Conservation (phyloP, 2,113 vertebrate genomes). For the Burhinus bistriatus region DNA sequence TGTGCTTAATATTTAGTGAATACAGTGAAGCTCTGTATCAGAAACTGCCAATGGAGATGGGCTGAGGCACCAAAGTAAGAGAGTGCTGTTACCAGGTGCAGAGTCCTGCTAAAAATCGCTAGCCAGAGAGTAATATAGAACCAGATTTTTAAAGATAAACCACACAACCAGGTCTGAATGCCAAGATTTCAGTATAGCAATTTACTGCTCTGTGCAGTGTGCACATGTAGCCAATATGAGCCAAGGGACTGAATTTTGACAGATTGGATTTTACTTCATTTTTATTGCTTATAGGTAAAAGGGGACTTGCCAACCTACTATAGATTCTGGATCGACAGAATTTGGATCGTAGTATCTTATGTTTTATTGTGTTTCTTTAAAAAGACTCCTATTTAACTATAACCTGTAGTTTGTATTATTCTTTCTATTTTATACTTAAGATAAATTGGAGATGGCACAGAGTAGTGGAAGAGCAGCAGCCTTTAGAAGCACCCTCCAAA, state of each 20-base stretch:
- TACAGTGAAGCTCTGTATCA: neutral
- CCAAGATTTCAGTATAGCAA: neutral
- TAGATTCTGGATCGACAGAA: neutral
- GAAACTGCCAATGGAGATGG: neutral
- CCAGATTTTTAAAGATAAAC: neutral
- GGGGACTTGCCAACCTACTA: neutral
- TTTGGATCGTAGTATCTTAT: neutral
- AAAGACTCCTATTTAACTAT: neutral
- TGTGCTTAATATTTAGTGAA: neutral
- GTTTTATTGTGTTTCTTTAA: neutral
- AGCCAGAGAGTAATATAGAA: neutral
- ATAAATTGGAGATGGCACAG: neutral
- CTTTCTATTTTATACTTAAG: neutral
- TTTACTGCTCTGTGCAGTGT: neutral
- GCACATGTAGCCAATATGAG: neutral
- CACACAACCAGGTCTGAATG: neutral
- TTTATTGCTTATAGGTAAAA: neutral
- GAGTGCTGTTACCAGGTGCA: neutral
- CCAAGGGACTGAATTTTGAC: neutral
- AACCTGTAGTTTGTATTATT: neutral
- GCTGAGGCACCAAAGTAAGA: neutral
- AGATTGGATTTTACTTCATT: neutral
- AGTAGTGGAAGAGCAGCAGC: conserved; percentile 6
- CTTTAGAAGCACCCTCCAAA: conserved; percentile 48
- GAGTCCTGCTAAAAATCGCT: neutral